Base-by-base conservation (phyloP, 1,140 invertebrate genomes). In the Batillaria attramentaria region DNA sequence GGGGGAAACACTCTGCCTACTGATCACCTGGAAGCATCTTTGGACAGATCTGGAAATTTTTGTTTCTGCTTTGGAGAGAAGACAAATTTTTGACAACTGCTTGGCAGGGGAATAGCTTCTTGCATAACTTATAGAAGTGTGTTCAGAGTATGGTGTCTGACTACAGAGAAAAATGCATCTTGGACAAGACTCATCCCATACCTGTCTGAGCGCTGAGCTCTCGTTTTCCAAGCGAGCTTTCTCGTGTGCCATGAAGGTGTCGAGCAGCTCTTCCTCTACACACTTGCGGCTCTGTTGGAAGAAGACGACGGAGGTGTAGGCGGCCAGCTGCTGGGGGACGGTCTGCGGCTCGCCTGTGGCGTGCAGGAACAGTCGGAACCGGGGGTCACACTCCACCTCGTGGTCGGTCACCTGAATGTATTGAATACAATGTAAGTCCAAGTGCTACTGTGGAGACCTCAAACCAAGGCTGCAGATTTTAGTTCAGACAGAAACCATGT, bases 311-410 rank as follows among this genome's bases (percentile, higher is more conserved):
- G 85, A 80, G 18, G 88, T 86, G 72, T 89, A 88, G 2, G 89
- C 88, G n/a, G 87, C 88, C 37, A 91, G 84, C 10, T 84, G 80
- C 35, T 85, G 83, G 42, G 89, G 89, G n/a, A 91, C 84, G 39
- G 81, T 74, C 72, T 89, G 85, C 2, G 90, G 86, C 74, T 90
- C 88, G 39, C 83, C 80, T 28, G 88, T 88, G 10, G 90, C 90
- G 81, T 91, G 91, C 0, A 91, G 83, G 81, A 86, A 91, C 72
- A 91, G 77, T 20, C 90, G 82, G 83, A 91, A 91, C 39, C 83
- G 81, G 20, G 90, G 89, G 77, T 90, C 87, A 84, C 90, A 91
- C 78, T 91, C 91, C 33, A 91, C 89, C 62, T 91, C 91, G 82
- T 91, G 89, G 73, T 90, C 89, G 42, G 89, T 88, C 31, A 90